Percentiles rank a stretch among this genome's conserved stretches.
Evolutionary conservation across 2,113 vertebrate species (phyloP).

Genomic region (Leptosomus discolor): DNA sequence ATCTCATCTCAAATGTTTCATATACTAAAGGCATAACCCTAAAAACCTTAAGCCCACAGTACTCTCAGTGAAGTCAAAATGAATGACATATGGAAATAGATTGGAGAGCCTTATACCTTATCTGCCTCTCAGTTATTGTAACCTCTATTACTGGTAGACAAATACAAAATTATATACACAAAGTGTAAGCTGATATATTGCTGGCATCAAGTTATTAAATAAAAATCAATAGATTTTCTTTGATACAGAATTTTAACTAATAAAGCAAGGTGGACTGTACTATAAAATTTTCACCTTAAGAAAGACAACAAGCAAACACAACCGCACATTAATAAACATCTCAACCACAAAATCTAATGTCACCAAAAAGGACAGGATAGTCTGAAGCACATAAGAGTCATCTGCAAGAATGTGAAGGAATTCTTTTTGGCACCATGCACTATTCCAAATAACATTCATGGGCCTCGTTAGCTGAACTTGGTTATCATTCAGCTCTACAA

Average conservation of each 20-base stretch:
- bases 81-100: not conserved
- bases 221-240: not conserved
- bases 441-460: not conserved
- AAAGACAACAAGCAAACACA: not conserved
- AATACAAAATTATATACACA: not conserved
- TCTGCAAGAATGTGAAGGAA: not conserved
- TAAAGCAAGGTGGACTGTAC: not conserved
- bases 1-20: not conserved
- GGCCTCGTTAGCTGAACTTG: not conserved
- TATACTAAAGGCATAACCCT: not conserved
- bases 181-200: not conserved
- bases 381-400: accelerated
- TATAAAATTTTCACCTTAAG: not conserved
- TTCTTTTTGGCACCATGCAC: not conserved
- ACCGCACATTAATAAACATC: not conserved
- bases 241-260: not conserved
- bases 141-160: not conserved
- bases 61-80: not conserved
- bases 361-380: not conserved
- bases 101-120: not conserved
- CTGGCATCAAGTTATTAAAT: not conserved
- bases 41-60: not conserved
- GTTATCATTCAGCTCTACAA: not conserved
- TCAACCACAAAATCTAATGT: not conserved
- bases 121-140: not conserved